Base-by-base conservation (phyloP, 2,113 vertebrate species). In the Polyodon spathula region DNA sequence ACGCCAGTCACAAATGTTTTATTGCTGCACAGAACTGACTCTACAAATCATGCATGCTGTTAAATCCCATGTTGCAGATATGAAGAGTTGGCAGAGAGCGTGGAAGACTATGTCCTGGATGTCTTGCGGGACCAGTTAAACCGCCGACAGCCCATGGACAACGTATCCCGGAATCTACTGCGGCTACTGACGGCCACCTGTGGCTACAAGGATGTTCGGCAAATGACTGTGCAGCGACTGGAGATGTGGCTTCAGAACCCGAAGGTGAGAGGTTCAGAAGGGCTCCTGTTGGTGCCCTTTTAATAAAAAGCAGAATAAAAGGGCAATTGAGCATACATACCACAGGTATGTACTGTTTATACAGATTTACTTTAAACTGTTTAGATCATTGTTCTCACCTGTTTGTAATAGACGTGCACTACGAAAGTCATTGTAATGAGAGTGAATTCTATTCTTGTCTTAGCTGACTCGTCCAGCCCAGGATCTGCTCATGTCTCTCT, bases 161-260 rank as follows among this genome's bases (percentile, higher is more conserved):
- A 92, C 0, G 95, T 99, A 40, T 97, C 96, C 0, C 82, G 96
- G 12, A 98, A 99, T 70, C 85, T 99, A 6, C 78, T 99, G n/a
- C 91, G 96, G 6, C 80, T 99, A 41, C 90, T 99, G 54, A 92
- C 94, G 0, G 92, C 94, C 5, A 92, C 95, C 11, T 98, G 94
- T 0, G 96, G 96, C 61, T 99, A 92, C 81, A 95, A 93, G 71
- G 95, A 99, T 60, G 91, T 94, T 2, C 88, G 95, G 1, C 87
- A 94, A 38, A 90, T 97, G 91, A 83, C 94, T 0, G 93, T 98
- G 60, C 96, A 98, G 78, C 84, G 89, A 58, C 87, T 99, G 66
- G 96, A 99, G 80, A 97, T 97, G 93, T 99, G 96, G 96, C 85
- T 99, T 68, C 96, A 99, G 81, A 99, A 99, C 70, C 96, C 95